Conservation (phyloP, 2,113 vertebrate species). For the Myxocyprinus asiaticus region DNA sequence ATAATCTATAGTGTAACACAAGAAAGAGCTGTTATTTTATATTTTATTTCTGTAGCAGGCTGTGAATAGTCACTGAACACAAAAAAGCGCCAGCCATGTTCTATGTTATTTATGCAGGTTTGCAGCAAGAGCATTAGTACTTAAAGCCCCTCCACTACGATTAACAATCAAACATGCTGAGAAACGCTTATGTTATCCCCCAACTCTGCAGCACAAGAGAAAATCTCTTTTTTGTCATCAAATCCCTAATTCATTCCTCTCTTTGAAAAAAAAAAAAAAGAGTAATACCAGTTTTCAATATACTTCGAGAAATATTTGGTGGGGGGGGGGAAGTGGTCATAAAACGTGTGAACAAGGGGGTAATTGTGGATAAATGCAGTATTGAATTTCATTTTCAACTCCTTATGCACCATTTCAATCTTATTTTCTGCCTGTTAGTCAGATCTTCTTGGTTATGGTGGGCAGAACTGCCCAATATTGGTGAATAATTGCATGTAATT, state of each 20-base stretch:
- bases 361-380: conserved; percentile 92
- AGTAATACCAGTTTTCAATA: conserved; percentile 87
- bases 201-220: conserved; percentile 64
- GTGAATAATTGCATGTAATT: conserved; percentile 91
- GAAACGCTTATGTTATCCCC: conserved; percentile 61
- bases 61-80: conserved; percentile 40
- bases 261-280: conserved; percentile 46
- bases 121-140: conserved; percentile 57
- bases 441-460: conserved; percentile 90
- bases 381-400: conserved; percentile 94
- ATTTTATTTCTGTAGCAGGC: conserved; percentile 29
- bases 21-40: conserved; percentile 46
- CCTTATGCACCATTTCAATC: conserved; percentile 94
- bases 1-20: conserved; percentile 50
- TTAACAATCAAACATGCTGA: conserved; percentile 67
- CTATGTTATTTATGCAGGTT: conserved; percentile 61
- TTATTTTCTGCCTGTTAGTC: conserved; percentile 96
- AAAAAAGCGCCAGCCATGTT: conserved; percentile 48
- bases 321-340: conserved; percentile 70
- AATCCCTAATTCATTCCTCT: conserved; percentile 85
- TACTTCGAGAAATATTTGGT: conserved; percentile 89
- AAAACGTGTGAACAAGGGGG: conserved; percentile 89
- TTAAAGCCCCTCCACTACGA: conserved; percentile 61
- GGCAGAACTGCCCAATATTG: conserved; percentile 86
- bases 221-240: conserved; percentile 70